Percentiles rank a stretch among this genome's conserved stretches.
These are phyloP conservation scores for Leucophora obtusa DNA, from an alignment of 2,888 invertebrate species.

Conservation along the genomic window DNA sequence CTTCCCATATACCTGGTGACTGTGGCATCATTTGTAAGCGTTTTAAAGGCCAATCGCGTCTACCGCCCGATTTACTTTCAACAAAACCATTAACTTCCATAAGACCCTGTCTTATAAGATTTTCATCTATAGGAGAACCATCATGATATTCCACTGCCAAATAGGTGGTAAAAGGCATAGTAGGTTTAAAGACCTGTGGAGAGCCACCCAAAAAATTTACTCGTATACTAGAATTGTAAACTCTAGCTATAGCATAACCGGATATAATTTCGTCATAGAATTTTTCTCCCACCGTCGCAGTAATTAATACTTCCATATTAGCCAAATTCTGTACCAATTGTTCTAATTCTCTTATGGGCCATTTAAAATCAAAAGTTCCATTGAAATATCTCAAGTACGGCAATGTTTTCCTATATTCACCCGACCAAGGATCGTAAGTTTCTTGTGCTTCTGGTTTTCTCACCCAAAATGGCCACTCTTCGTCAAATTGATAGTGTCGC, in stretches of 20 bases:
- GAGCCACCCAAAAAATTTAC: slow-evolving; percentile 92
- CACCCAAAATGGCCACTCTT: slow-evolving; percentile 90
- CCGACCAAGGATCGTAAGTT: slow-evolving; percentile 74
- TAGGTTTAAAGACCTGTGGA: slow-evolving; percentile 96
- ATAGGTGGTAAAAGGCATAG: slow-evolving; percentile 93
- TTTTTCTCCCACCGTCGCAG: slow-evolving; percentile 92
- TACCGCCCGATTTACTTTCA: slow-evolving; percentile 82
- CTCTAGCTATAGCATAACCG: slow-evolving; percentile 91
- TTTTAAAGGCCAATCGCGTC: slow-evolving; percentile 82
- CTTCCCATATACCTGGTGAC: slow-evolving; percentile 89
- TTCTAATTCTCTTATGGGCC: slow-evolving; percentile 86
- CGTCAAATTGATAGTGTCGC: slow-evolving; percentile 88
- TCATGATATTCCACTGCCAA: slow-evolving; percentile 94
- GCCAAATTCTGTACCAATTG: slow-evolving; percentile 81
- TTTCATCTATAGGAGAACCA: slow-evolving; percentile 86
- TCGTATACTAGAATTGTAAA: slow-evolving; percentile 91
- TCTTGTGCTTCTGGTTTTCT: slow-evolving; percentile 81
- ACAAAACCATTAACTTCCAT: slow-evolving; percentile 85
- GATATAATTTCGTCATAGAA: slow-evolving; percentile 90
- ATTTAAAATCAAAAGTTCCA: slow-evolving; percentile 92
- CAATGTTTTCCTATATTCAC: slow-evolving; percentile 80
- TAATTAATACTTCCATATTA: slow-evolving; percentile 88
- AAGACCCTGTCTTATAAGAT: slow-evolving; percentile 83
- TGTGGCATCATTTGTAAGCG: slow-evolving; percentile 83
- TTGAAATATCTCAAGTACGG: slow-evolving; percentile 90